Evolutionary conservation across 2,888 invertebrate species (phyloP).

Genomic region (Psylliodes chrysocephalus): DNA sequence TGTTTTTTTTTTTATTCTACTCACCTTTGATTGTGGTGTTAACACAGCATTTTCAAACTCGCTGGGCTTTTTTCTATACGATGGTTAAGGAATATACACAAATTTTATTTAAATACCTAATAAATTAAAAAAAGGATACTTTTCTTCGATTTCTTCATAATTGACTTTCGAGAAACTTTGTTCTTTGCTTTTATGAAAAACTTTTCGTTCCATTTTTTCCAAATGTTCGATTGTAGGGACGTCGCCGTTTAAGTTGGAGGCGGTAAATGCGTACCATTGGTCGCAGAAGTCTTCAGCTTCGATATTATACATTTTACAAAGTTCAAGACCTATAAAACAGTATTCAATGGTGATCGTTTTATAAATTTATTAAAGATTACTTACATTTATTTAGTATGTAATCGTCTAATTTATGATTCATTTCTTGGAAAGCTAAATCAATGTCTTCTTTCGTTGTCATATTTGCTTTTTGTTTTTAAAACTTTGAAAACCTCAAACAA

Average conservation of each 20-base stretch:
- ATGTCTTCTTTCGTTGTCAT: conserved; percentile 51
- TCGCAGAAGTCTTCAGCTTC: conserved; percentile 77
- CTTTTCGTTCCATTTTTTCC: conserved; percentile 73
- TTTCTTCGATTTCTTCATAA: conserved; percentile 25
- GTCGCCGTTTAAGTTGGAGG: conserved; percentile 72
- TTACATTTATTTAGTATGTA: conserved; percentile 71
- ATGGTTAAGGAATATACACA: conserved; percentile 37
- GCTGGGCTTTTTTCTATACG: conserved; percentile 5
- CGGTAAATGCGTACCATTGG: conserved; percentile 82
- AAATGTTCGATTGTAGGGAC: conserved; percentile 72
- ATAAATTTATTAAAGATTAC: conserved; percentile 40
- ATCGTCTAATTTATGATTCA: conserved; percentile 61
- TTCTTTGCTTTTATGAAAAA: conserved; percentile 66
- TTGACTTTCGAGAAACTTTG: conserved; percentile 49
- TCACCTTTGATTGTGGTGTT: conserved; percentile 44
- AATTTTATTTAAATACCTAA: too few species aligned
- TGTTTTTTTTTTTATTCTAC: conserved; percentile 39
- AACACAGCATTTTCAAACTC: conserved; percentile 30
- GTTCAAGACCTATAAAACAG: conserved; percentile 70
- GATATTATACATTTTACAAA: conserved; percentile 73
- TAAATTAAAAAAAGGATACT: conserved; percentile 43
- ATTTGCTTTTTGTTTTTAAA: conserved; percentile 6
- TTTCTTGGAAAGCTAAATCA: conserved; percentile 49
- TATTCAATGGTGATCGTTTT: too few species aligned
- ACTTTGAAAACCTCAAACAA: not conserved